Conservation (phyloP, 2,888 invertebrate species). For the Mimachlamys varia region DNA sequence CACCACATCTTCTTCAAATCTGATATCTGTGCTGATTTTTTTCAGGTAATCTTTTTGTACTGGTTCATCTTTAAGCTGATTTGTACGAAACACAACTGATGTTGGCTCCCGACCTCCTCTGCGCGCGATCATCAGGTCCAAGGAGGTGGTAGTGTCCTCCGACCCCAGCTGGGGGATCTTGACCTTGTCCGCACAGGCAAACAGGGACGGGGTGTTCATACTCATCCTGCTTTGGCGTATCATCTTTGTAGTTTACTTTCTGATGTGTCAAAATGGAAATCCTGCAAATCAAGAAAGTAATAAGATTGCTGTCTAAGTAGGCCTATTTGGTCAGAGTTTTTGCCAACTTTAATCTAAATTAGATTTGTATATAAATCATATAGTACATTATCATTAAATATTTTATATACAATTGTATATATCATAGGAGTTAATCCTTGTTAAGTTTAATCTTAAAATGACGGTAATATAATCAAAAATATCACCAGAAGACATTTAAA, state of each 20-base stretch:
- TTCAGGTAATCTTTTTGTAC: conserved; percentile 70
- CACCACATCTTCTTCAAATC: conserved; percentile 79
- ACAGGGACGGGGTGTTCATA: conserved; percentile 66
- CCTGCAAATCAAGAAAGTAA: background rate
- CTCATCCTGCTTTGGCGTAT: conserved; percentile 40
- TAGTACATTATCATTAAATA: too few species aligned
- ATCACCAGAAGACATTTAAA: too few species aligned
- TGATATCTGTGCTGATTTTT: conserved; percentile 74
- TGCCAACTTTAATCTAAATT: too few species aligned
- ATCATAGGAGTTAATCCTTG: too few species aligned
- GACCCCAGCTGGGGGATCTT: conserved; percentile 75
- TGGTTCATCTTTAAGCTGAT: conserved; percentile 56
- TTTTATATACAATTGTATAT: too few species aligned
- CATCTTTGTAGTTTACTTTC: background rate
- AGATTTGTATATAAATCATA: too few species aligned
- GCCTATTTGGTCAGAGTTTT: too few species aligned
- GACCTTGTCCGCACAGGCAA: conserved; percentile 75
- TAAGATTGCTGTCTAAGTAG: background rate
- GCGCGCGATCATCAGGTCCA: conserved; percentile 59
- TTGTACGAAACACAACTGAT: conserved; percentile 58
- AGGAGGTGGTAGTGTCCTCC: conserved; percentile 59
- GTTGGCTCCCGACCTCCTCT: conserved; percentile 57
- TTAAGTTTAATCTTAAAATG: too few species aligned
- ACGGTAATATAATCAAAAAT: too few species aligned
- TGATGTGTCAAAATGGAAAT: background rate